Base-by-base conservation (phyloP, 2,113 vertebrate species). In the Chinchilla lanigera region DNA sequence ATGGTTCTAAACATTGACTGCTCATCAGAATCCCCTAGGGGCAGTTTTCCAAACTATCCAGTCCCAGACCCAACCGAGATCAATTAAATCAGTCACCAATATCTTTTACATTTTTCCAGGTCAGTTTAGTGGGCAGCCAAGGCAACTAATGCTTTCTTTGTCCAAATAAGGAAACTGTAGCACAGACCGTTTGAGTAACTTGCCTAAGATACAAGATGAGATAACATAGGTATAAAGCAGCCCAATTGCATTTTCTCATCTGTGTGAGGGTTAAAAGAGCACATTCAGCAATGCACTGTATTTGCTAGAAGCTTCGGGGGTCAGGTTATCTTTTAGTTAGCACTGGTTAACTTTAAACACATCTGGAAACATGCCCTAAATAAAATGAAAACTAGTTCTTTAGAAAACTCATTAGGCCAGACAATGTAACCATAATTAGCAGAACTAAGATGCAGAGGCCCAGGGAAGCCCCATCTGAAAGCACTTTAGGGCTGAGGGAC, bases 301-400 rank as follows among this genome's bases (percentile, higher is more conserved):
- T 83, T 97, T 98, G 13, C 90, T 30, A 91, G 78, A 69, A 95
- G 94, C 54, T 92, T 90, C 81, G 24, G 86, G 91, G 89, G 83
- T 54, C 50, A 24, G n/a, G 38, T 96, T 97, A 87, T 97, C 73
- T 94, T 98, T 98, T 96, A 97, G 82, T 96, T 86, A 94, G 86
- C 86, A 86, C 69, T 1, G 0, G 95, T 97, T 97, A 97, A 95
- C 87, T 89, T 89, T 88, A 88, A 86, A 97, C 88, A 95, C 97
- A 95, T 98, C 91, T 98, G 97, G 96, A 98, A 98, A 95, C 83
- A 69, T 96, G 88, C 88, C 75, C 90, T 97, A 95, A 97, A 96
- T 97, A 97, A 97, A 97, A 95, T 75, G 89, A 97, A 98, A 97
- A 96, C 50, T 92, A 95, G 22, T 77, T 77, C 73, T 94, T 98